phyloP scores from a whole-genome alignment of 2,888 invertebrate species.

The Stenolophus ochropezus region DNA sequence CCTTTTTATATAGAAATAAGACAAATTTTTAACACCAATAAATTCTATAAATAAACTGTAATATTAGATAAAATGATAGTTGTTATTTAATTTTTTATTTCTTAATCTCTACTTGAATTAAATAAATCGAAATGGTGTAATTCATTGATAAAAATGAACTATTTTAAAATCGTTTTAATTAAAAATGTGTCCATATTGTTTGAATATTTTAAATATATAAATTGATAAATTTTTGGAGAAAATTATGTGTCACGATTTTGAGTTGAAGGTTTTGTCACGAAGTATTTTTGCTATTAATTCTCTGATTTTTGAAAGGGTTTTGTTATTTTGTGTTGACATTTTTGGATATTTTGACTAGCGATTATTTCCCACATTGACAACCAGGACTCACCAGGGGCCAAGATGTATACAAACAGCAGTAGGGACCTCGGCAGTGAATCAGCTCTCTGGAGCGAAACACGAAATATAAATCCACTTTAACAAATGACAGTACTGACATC shows the following conservation, averaged over 20 bases:
- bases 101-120: too few species aligned
- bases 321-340: conserved; percentile 32
- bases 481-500: conserved; percentile 15
- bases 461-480: conserved; percentile 36
- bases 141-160: neutral
- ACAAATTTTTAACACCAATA: too few species aligned
- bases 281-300: conserved; percentile 2
- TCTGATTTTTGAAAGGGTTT: conserved; percentile 40
- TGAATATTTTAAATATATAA: neutral
- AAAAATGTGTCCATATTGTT: neutral
- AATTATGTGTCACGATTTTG: neutral
- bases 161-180: neutral
- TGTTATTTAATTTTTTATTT: too few species aligned
- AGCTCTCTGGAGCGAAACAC: conserved; percentile 1
- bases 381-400: conserved; percentile 38
- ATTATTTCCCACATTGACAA: conserved; percentile 40
- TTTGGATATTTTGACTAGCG: conserved; percentile 39
- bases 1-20: too few species aligned
- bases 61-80: too few species aligned
- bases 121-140: too few species aligned
- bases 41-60: too few species aligned
- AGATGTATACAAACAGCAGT: conserved; percentile 29
- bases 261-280: neutral
- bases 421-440: conserved; percentile 8
- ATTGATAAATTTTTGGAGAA: neutral